Evolutionary conservation across 2,797 vertebrate species (phyloP).

Genomic region (Xenentodon cancila): DNA sequence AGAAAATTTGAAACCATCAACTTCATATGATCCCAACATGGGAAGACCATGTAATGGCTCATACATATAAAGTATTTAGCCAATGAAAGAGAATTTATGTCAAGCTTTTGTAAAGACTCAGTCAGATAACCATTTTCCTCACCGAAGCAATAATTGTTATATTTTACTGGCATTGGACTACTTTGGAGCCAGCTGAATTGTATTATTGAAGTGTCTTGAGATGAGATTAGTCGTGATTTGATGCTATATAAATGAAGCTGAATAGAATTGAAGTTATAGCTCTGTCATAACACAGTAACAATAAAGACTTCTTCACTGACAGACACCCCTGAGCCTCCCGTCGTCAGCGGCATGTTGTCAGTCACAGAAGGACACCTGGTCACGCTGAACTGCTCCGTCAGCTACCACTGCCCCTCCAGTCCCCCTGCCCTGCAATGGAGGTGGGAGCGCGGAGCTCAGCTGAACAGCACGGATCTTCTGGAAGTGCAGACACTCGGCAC

Average conservation of each 20-base stretch:
- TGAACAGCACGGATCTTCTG: conserved; percentile 37
- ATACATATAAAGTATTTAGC: too few species aligned
- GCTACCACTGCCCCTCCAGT: conserved; percentile 73
- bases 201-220: too few species aligned
- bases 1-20: too few species aligned
- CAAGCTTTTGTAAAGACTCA: too few species aligned
- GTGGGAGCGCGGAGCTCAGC: conserved; percentile 66
- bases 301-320: conserved; percentile 18
- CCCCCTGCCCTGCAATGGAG: conserved; percentile 77
- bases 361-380: conserved; percentile 78
- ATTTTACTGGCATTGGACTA: too few species aligned
- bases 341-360: conserved; percentile 66
- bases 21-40: too few species aligned
- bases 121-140: too few species aligned
- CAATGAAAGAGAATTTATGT: background rate
- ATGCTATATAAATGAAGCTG: too few species aligned
- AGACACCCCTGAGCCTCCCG: conserved; percentile 75
- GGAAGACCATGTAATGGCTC: too few species aligned
- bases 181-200: too few species aligned
- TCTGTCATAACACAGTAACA: background rate
- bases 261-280: background rate
- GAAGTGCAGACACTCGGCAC: conserved; percentile 26
- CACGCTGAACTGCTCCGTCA: conserved; percentile 79
- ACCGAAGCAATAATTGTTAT: too few species aligned
- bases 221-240: too few species aligned